A percentile compares a stretch with the other conserved stretches of the same genome.
These are phyloP conservation scores for Phrynocephalus vlangalii DNA, from an alignment of 2,797 vertebrate genomes.

Conservation along the genomic window DNA sequence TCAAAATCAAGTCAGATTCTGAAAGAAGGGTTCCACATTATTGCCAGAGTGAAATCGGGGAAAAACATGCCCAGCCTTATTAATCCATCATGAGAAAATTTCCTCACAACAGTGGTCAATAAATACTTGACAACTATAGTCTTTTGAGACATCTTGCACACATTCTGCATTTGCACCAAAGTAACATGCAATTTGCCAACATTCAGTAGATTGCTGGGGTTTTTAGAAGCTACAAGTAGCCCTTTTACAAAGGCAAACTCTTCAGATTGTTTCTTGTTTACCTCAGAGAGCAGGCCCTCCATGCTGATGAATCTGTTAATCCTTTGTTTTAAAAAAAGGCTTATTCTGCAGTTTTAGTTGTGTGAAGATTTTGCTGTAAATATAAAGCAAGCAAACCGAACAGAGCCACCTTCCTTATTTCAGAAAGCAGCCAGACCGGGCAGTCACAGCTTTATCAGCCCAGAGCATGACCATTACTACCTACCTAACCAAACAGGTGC, in stretches of 20 bases:
- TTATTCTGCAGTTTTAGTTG: too few species aligned
- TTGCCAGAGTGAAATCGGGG: background rate
- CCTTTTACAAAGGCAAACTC: background rate
- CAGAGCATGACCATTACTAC: background rate
- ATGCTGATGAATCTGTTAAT: too few species aligned
- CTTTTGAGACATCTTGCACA: background rate
- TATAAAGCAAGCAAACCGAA: too few species aligned
- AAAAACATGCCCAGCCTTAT: too few species aligned
- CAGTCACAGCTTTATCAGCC: background rate
- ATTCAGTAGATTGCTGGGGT: background rate
- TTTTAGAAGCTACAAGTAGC: background rate
- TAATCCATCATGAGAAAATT: too few species aligned
- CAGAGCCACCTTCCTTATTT: conserved; percentile 2
- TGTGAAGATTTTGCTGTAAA: too few species aligned
- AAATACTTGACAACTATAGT: background rate
- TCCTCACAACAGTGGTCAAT: background rate
- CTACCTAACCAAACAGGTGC: background rate
- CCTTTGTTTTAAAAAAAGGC: too few species aligned
- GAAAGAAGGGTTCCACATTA: background rate
- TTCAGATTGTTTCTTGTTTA: too few species aligned
- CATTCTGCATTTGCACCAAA: background rate
- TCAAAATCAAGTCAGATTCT: too few species aligned
- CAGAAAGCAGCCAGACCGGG: background rate
- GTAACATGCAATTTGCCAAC: background rate
- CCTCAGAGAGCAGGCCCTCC: too few species aligned